phyloP scores from a whole-genome alignment of 2,113 vertebrate genomes.

The Mastomys coucha region DNA sequence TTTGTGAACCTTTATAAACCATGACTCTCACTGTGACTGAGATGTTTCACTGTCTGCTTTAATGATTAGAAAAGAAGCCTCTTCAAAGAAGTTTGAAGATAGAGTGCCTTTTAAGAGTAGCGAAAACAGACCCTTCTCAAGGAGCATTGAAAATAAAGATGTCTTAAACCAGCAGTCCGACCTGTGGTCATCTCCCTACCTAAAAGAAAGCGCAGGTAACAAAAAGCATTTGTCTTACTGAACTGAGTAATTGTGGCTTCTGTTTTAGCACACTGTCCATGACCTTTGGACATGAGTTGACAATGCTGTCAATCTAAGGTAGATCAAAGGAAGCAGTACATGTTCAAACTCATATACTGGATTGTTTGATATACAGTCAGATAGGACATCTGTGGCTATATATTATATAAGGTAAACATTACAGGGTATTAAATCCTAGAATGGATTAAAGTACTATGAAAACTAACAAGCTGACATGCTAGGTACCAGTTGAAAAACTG shows the following conservation, averaged over 20 bases:
- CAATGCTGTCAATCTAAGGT: background rate
- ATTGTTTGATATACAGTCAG: background rate
- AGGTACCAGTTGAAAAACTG: slow-evolving; percentile 34
- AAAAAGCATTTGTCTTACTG: slow-evolving; percentile 36
- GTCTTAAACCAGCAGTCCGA: slow-evolving; percentile 63
- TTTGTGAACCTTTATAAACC: background rate
- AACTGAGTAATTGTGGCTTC: slow-evolving; percentile 31
- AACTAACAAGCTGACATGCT: slow-evolving; percentile 3
- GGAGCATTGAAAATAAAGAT: slow-evolving; percentile 69
- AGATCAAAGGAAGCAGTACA: background rate
- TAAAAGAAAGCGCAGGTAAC: slow-evolving; percentile 74
- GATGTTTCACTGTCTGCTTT: slow-evolving; percentile 21
- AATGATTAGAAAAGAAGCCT: slow-evolving; percentile 67
- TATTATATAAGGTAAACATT: slow-evolving; percentile 32
- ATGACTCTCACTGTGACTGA: slow-evolving; percentile 8
- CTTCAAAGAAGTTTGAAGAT: slow-evolving; percentile 67
- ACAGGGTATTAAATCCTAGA: slow-evolving; percentile 49
- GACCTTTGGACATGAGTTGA: background rate
- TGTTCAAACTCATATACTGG: slow-evolving; percentile 4
- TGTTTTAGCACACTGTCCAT: background rate
- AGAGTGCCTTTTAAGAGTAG: slow-evolving; percentile 58
- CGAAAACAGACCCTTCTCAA: slow-evolving; percentile 61
- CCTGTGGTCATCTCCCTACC: slow-evolving; percentile 18
- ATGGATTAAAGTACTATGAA: slow-evolving; percentile 53
- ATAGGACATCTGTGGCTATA: background rate